phyloP scores from a whole-genome alignment of 1,140 invertebrate species.

The Oryctes rhinoceros region DNA sequence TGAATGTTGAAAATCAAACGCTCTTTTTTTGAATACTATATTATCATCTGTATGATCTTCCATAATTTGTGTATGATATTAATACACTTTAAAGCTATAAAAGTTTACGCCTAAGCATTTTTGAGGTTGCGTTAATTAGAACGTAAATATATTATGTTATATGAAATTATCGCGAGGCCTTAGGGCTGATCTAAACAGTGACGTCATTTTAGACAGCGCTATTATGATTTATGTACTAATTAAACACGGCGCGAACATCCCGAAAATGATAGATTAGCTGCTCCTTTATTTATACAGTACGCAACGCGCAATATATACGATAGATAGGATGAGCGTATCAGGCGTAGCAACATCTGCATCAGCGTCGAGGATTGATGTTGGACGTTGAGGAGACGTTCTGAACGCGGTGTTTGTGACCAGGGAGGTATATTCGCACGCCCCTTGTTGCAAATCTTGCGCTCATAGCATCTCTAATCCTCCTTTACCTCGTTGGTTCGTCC shows the following conservation, averaged over 20 bases:
- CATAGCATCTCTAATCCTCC: not conserved
- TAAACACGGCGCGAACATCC: not conserved
- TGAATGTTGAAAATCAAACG: too few relatives aligned
- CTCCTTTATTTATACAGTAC: not conserved
- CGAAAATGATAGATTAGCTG: constrained; percentile 2
- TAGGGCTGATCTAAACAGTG: not conserved
- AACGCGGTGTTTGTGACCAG: constrained; percentile 39
- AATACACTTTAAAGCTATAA: not conserved
- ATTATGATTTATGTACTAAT: constrained; percentile 1
- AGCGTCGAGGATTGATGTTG: not conserved
- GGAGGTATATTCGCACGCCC: constrained; percentile 38
- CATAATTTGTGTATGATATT: not conserved
- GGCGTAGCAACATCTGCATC: not conserved
- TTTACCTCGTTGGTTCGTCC: not conserved
- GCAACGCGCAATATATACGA: not conserved
- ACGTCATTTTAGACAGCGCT: not conserved
- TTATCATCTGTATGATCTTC: too few relatives aligned
- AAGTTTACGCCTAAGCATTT: not conserved
- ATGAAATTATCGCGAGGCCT: not conserved
- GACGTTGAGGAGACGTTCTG: constrained; percentile 18
- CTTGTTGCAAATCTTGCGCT: constrained; percentile 40
- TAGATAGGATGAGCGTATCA: not conserved
- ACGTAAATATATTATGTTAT: not conserved
- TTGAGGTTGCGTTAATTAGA: not conserved
- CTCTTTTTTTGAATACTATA: too few relatives aligned